phyloP scores from a whole-genome alignment of 2,888 invertebrate genomes.

The Griposia aprilina region DNA sequence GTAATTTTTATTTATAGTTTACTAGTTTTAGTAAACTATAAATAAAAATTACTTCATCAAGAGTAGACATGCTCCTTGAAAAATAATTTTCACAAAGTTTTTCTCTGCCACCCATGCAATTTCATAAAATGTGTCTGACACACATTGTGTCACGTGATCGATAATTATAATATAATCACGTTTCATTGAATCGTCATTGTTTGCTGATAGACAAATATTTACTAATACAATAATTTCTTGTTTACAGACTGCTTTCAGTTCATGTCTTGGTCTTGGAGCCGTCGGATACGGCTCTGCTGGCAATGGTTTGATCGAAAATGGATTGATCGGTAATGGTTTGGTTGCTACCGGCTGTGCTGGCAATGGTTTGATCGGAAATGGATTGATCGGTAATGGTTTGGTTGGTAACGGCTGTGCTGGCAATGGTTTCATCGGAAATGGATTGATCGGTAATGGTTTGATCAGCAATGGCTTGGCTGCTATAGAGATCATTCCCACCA shows the following conservation, averaged over 20 bases:
- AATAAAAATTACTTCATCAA: too few relatives aligned
- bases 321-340: neutral
- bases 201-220: neutral
- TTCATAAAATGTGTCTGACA: neutral
- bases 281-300: neutral
- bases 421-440: too few relatives aligned
- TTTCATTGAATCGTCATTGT: neutral
- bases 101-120: neutral
- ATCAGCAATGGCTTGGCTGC: slow-evolving; percentile 50
- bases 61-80: neutral
- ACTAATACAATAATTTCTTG: neutral
- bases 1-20: too few relatives aligned
- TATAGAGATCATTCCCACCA: slow-evolving; percentile 50
- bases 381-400: neutral
- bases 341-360: neutral
- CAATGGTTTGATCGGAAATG: neutral
- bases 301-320: neutral
- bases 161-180: neutral
- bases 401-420: neutral
- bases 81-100: neutral
- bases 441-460: too few relatives aligned
- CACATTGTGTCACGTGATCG: neutral
- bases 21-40: too few relatives aligned
- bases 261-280: slow-evolving; percentile 12
- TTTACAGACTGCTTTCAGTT: slow-evolving; percentile 6